Evolutionary conservation across 2,113 vertebrate species (phyloP), one percentile per base, ranked within the genome.

Genomic region (Pelvicachromis taeniatus): DNA sequence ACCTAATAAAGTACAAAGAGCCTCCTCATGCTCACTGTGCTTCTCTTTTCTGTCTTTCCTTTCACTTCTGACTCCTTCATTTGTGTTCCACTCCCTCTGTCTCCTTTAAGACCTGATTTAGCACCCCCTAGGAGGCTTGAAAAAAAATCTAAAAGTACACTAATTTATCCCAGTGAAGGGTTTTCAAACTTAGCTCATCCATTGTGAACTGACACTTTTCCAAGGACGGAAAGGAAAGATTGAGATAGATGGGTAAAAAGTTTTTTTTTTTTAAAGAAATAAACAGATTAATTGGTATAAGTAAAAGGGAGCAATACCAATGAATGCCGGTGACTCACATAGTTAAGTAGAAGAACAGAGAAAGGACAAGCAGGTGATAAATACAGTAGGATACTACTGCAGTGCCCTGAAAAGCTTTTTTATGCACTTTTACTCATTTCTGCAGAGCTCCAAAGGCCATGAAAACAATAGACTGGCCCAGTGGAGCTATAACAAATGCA

Each of bases 1-100:
- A 91, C 81, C 16, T 87, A 87, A 93, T 90, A 88, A 91, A 86
- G 87, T 83, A 92, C 77, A 93, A 89, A 89, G 77, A 17, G 81
- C 33, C 54, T 80, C 75, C 87, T 92, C 82, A 87, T 92, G 86
- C 54, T 58, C 75, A 8, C 56, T 50, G 80, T 82, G 23, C 56
- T 48, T 77, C 85, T 85, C 54, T 11, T 84, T 85, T 86, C 79
- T 84, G 23, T 82, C 35, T 82, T 54, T 77, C 78, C 85, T 78
- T 87, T 83, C 26, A 61, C 50, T 85, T 88, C 65, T 2, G 7
- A 79, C 38, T 83, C 52, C 3, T 42, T 84, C 6, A 17, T 38
- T 81, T 79, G 54, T 78, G 40, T 59, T 80, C 68, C 78, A 59
- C 10, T 77, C 78, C 9, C 14, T 68, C 33, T 35, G 42, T 21